Evolutionary conservation across 2,888 invertebrate genomes (phyloP), one percentile per base, ranked within the genome.

Genomic region (Athrips mouffetella): DNA sequence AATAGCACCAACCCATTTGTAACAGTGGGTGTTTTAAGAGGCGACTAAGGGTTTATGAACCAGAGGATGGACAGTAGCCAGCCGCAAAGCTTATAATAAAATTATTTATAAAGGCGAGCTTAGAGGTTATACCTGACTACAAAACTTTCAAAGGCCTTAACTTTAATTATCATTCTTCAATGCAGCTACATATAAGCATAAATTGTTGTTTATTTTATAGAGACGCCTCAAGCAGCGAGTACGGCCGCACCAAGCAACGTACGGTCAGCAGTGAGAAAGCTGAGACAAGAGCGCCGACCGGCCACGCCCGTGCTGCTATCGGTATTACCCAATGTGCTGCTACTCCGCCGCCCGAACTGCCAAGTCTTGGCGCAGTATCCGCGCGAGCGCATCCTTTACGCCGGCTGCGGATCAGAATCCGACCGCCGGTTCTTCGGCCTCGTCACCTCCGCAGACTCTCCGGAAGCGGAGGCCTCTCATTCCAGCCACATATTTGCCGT

Each of bases 401-500:
- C 97, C 40, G 97, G 97, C 53, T 94, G 96, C 2, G 95, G 96
- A 37, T 94, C 95, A 1, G 98, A 98, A 62, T 96, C 96, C 60
- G 97, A 98, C 67, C 92, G 96, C 63, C 90, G 96, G 45, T 98
- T 96, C 76, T 98, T 98, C 73, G 98, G 98, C 0, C 90, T 98
- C 35, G 95, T 98, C 2, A 98, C 98, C 0, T 93, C 94, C 65
- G 94, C 95, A 0, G 92, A 93, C 51, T 83, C 90, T 51, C 88
- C 88, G 0, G 85, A 82, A 29, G 85, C 73, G 0, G 86, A 80
- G 55, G 90, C 67, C 62, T 95, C 95, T 0, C 96, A 96, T 70
- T 96, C 98, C 46, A 98, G 98, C 69, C 98, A 98, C 78, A 96
- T 98, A 0, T 98, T 98, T 75, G 96, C 96, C 51, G 95, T 97